Percentiles rank a stretch among this genome's conserved stretches.
These are phyloP conservation scores for Dioctria rufipes DNA, from an alignment of 2,888 invertebrate species.

Conservation along the genomic window DNA sequence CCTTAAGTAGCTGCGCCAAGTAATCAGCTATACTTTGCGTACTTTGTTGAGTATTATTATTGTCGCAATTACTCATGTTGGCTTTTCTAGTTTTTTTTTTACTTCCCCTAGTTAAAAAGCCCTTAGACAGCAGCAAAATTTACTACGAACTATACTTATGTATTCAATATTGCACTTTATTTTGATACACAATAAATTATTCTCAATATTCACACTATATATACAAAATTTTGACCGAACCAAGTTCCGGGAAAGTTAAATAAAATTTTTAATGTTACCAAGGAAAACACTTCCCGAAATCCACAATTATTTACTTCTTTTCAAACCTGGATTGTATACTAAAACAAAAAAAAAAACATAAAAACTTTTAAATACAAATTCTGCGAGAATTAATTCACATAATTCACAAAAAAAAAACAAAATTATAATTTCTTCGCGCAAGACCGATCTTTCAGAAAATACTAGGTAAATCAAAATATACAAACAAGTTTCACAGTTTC, in stretches of 20 bases:
- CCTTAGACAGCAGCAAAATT: not conserved
- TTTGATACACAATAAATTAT: not conserved
- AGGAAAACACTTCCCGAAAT: not conserved
- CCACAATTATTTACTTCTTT: conserved; percentile 11
- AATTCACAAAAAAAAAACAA: conserved; percentile 34
- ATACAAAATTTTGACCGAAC: not conserved
- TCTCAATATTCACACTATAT: not conserved
- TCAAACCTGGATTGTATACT: not conserved
- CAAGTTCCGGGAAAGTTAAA: not conserved
- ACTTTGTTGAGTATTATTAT: conserved; percentile 74
- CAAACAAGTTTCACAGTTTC: conserved; percentile 29
- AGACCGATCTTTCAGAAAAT: conserved; percentile 15
- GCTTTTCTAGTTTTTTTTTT: conserved; percentile 51
- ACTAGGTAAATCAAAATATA: not conserved
- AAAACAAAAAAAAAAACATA: no score
- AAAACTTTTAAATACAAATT: not conserved
- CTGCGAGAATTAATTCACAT: conserved; percentile 25
- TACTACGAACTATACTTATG: conserved; percentile 38
- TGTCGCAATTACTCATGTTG: conserved; percentile 71
- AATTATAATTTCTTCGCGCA: not conserved
- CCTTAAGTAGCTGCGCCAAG: conserved; percentile 99
- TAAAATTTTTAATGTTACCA: not conserved
- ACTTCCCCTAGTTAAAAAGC: not conserved
- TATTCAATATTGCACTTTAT: conserved; percentile 16
- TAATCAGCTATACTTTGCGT: conserved; percentile 99